Evolutionary conservation across 2,797 vertebrate species (phyloP).

Genomic region (Avahi laniger): DNA sequence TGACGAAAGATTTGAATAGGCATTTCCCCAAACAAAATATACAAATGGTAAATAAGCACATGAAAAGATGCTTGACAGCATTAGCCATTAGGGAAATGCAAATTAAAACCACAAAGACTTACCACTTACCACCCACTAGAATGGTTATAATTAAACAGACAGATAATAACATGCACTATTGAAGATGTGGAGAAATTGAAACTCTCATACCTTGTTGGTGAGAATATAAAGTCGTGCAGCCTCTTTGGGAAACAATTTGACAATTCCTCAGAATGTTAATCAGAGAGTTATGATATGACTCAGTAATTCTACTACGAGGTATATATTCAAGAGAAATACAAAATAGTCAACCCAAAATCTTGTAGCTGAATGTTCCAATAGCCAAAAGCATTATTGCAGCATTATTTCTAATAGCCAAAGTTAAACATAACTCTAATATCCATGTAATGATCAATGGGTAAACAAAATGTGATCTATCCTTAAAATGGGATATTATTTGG

Average conservation of each 20-base stretch:
- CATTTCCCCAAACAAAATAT: neutral
- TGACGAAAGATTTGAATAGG: neutral
- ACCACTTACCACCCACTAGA: neutral
- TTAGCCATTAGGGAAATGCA: neutral
- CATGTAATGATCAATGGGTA: neutral
- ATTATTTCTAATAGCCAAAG: neutral
- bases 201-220: neutral
- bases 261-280: neutral
- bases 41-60: neutral
- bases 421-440: neutral
- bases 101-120: constrained; percentile 13
- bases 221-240: neutral
- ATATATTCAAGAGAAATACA: neutral
- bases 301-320: neutral
- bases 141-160: neutral
- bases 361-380: neutral
- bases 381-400: neutral
- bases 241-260: neutral
- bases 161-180: neutral
- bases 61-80: neutral
- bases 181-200: neutral
- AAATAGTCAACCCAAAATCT: neutral
- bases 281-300: neutral
- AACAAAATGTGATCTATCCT: neutral
- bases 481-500: neutral